These are phyloP conservation scores for Onthophagus taurus DNA, from an alignment of 1,140 invertebrate genomes.

Conservation along the genomic window DNA sequence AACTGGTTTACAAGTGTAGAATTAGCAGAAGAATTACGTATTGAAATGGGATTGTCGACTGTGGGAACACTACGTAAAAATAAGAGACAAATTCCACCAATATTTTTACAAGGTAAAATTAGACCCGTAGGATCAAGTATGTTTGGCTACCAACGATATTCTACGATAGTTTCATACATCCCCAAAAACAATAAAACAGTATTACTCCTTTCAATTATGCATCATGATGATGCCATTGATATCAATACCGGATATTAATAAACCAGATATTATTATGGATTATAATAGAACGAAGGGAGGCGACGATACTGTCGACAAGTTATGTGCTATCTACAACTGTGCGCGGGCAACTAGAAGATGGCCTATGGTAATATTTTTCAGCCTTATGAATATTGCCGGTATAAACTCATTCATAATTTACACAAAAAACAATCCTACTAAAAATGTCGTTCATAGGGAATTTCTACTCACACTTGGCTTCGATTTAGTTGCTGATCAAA, in stretches of 20 bases:
- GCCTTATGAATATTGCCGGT: slow-evolving; percentile 3
- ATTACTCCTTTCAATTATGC: neutral
- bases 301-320: slow-evolving; percentile 7
- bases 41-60: too few relatives aligned
- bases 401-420: slow-evolving; percentile 5
- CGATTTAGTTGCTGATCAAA: slow-evolving; percentile 1
- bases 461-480: neutral
- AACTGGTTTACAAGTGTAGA: too few relatives aligned
- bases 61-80: too few relatives aligned
- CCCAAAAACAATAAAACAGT: too few relatives aligned
- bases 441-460: neutral
- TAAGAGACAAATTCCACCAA: neutral
- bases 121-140: neutral
- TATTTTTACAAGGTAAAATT: slow-evolving; percentile 2
- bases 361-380: slow-evolving; percentile 14
- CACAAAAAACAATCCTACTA: neutral
- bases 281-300: slow-evolving; percentile 16
- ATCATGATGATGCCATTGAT: slow-evolving; percentile 22
- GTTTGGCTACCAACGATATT: neutral
- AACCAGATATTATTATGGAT: slow-evolving; percentile 8
- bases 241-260: slow-evolving; percentile 4
- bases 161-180: slow-evolving; percentile 1
- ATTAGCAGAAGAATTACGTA: too few relatives aligned
- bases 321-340: slow-evolving; percentile 13
- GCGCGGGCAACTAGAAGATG: slow-evolving; percentile 10